phyloP scores from a whole-genome alignment of 2,113 vertebrate species.

The Podilymbus podiceps region DNA sequence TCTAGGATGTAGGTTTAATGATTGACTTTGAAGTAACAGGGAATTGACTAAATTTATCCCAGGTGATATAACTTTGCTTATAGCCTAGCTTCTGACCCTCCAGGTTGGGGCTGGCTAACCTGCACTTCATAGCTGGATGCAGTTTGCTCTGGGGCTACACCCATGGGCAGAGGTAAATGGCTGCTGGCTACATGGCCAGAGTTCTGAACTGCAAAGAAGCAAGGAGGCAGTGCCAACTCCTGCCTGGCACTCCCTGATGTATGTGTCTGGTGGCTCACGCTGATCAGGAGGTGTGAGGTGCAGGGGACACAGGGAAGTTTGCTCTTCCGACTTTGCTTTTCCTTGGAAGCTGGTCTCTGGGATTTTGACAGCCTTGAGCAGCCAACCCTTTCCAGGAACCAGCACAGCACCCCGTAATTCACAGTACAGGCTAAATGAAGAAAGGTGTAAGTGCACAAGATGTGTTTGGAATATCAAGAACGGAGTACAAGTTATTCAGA shows the following conservation, averaged over 20 bases:
- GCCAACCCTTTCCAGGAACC: neutral
- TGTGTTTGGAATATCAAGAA: neutral
- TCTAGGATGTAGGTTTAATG: neutral
- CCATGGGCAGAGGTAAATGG: accelerated
- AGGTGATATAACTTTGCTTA: neutral
- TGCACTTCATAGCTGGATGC: neutral
- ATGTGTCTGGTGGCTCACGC: accelerated
- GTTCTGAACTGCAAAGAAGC: neutral
- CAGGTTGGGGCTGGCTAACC: accelerated
- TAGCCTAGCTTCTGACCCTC: neutral
- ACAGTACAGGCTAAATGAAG: too few relatives aligned
- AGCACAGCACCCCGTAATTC: neutral
- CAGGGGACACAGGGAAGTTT: neutral
- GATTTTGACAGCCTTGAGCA: neutral
- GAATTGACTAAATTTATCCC: neutral
- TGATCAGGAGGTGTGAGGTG: neutral
- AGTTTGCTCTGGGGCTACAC: neutral
- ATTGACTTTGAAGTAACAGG: neutral
- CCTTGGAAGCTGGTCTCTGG: neutral
- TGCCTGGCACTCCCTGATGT: neutral
- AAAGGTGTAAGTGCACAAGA: neutral
- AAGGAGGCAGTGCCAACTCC: neutral
- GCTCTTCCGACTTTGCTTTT: neutral
- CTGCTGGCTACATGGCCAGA: too few relatives aligned
- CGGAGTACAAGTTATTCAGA: neutral